Conservation (phyloP, 1,140 invertebrate species). For the Penaeus indicus region DNA sequence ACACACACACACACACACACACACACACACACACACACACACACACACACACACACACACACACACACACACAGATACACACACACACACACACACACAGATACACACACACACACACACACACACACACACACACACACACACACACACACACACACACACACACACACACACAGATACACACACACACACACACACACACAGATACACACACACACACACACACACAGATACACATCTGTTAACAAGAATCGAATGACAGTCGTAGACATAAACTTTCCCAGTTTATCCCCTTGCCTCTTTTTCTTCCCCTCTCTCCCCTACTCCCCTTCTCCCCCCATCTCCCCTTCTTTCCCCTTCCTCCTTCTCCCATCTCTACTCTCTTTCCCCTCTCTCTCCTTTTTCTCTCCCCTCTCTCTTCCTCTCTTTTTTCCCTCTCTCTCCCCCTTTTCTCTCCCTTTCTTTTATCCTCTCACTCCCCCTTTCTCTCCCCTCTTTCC, state of each 20-base stretch:
- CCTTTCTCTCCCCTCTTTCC: background rate
- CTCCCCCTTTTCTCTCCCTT: background rate
- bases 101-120: constrained; percentile 4
- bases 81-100: too few species aligned
- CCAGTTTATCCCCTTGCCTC: too few species aligned
- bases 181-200: constrained; percentile 9
- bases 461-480: too few species aligned
- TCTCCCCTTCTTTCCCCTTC: background rate
- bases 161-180: background rate
- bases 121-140: constrained; percentile 11
- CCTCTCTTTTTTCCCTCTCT: background rate
- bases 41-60: background rate
- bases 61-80: background rate
- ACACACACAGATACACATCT: too few species aligned
- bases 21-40: constrained; percentile 14
- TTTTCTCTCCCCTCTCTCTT: background rate
- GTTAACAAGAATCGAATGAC: too few species aligned
- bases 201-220: too few species aligned
- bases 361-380: background rate
- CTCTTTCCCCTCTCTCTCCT: background rate
- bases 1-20: background rate
- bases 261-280: too few species aligned
- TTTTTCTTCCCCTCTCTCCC: too few species aligned
- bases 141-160: background rate
- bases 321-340: background rate